Evolutionary conservation across 2,797 vertebrate species (phyloP).

Genomic region (Scolopax rusticola): DNA sequence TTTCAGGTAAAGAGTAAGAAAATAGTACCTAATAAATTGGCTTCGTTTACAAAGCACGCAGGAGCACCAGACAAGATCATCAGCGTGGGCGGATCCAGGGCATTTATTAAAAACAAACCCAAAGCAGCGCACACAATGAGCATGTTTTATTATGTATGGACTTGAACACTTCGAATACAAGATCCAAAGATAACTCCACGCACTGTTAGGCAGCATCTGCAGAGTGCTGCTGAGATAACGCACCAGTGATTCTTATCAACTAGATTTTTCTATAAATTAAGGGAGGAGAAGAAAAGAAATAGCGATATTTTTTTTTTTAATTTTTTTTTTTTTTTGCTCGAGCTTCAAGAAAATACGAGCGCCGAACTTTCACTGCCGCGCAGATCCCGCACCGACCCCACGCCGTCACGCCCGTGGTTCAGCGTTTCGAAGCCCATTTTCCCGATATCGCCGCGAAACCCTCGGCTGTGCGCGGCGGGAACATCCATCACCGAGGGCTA

Average conservation of each 20-base stretch:
- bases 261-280: background rate
- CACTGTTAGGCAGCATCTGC: background rate
- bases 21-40: conserved; percentile 34
- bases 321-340: background rate
- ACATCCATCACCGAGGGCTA: background rate
- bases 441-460: background rate
- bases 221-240: background rate
- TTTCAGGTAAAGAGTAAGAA: conserved; percentile 49
- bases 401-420: background rate
- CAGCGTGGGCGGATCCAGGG: background rate
- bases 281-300: background rate
- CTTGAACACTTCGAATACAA: background rate
- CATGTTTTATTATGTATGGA: conserved; percentile 40
- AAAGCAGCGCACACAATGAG: background rate
- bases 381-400: background rate
- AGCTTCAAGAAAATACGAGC: background rate
- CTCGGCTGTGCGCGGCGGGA: background rate
- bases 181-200: background rate
- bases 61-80: background rate
- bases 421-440: background rate
- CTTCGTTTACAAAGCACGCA: conserved; percentile 52
- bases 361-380: background rate
- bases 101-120: conserved; percentile 63
- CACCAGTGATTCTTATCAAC: background rate
- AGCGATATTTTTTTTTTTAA: background rate